Conservation (phyloP, 1,140 invertebrate species). For the Drosophila ohnishii region DNA sequence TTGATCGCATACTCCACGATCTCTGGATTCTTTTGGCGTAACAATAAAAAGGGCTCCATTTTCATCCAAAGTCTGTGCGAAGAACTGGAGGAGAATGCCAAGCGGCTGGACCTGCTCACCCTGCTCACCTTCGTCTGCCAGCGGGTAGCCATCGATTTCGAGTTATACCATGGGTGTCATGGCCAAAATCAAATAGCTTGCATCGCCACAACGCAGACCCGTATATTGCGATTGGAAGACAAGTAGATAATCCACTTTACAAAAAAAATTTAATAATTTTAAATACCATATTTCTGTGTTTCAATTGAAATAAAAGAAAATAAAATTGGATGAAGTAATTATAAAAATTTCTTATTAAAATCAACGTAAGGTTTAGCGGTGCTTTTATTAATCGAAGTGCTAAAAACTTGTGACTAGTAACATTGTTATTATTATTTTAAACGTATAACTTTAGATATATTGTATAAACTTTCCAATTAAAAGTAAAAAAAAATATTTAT, state of each 20-base stretch:
- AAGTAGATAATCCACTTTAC: constrained; percentile 69
- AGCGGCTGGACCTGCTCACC: constrained; percentile 91
- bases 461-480: no score
- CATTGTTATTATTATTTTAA: no score
- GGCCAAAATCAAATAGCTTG: constrained; percentile 88
- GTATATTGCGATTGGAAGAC: constrained; percentile 88
- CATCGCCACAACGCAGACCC: constrained; percentile 95
- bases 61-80: constrained; percentile 96
- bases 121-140: constrained; percentile 95
- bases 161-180: no score
- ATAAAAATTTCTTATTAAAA: no score
- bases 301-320: background rate
- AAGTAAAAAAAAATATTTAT: no score
- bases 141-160: constrained; percentile 93
- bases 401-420: no score
- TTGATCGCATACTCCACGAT: constrained; percentile 97
- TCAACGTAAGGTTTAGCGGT: no score
- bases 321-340: no score
- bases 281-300: background rate
- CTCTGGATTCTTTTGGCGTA: constrained; percentile 97
- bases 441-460: no score
- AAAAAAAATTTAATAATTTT: background rate
- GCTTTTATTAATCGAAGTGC: no score
- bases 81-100: constrained; percentile 90
- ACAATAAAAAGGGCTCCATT: constrained; percentile 96